Percentiles rank a stretch among this genome's conserved stretches.
These are phyloP conservation scores for Archilochus colubris DNA, from an alignment of 2,113 vertebrate species.

Conservation along the genomic window DNA sequence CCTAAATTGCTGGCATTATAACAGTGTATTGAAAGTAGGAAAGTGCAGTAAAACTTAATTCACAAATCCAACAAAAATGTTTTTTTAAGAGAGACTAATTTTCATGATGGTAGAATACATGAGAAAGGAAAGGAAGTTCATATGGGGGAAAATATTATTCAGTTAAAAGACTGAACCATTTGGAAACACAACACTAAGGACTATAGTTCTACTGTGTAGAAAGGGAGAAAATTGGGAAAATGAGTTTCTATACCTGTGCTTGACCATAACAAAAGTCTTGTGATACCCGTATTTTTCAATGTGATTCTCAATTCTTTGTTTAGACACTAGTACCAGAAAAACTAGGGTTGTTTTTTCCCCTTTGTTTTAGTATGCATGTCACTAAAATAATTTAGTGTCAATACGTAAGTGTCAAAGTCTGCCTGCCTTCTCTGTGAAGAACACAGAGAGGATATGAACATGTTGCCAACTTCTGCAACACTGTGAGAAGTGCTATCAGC, in stretches of 20 bases:
- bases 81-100: background rate
- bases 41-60: background rate
- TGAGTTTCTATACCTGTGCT: background rate
- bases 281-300: background rate
- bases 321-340: background rate
- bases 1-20: background rate
- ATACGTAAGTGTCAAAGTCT: conserved; percentile 2
- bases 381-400: background rate
- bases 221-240: background rate
- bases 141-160: background rate
- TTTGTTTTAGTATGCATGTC: background rate
- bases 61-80: fast-evolving
- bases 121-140: background rate
- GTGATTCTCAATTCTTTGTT: background rate
- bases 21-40: background rate
- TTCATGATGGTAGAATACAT: background rate
- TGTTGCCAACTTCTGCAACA: background rate
- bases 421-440: background rate
- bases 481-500: background rate
- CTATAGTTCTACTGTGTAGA: background rate
- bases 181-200: background rate
- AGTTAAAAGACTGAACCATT: background rate
- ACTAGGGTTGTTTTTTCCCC: fast-evolving
- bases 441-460: background rate
- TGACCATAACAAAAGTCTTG: background rate